Conservation (phyloP, 2,797 vertebrate species). For the Lates japonicus region DNA sequence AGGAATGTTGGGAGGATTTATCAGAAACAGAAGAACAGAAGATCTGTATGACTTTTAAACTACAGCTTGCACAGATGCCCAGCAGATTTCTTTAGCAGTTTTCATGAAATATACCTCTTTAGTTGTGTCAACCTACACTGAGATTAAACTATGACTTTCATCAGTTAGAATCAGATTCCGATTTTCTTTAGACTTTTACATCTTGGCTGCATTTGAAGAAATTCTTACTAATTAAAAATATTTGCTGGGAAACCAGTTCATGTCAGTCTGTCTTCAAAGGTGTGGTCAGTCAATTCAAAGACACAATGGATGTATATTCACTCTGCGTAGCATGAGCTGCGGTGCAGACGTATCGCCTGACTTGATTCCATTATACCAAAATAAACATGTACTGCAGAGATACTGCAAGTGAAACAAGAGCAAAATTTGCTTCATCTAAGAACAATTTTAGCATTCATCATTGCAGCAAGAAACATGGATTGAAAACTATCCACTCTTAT, state of each 20-base stretch:
- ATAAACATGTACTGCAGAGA: neutral
- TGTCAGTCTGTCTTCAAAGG: neutral
- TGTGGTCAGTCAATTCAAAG: neutral
- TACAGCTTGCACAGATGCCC: neutral
- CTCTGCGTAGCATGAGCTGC: neutral
- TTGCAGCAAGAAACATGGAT: neutral
- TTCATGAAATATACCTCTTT: neutral
- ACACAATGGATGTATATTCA: neutral
- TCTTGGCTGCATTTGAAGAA: neutral
- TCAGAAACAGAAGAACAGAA: neutral
- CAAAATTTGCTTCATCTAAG: neutral
- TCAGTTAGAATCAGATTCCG: neutral
- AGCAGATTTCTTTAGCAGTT: neutral
- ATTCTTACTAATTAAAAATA: neutral
- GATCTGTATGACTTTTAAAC: conserved; percentile 19
- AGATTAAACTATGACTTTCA: conserved; percentile 6
- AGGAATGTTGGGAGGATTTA: conserved; percentile 8
- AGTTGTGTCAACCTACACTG: neutral
- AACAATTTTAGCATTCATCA: neutral
- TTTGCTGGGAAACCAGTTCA: neutral
- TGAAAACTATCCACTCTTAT: neutral
- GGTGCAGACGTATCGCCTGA: neutral
- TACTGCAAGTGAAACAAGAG: neutral
- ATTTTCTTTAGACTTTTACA: neutral
- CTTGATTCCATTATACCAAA: neutral